Base-by-base conservation (phyloP, 1,140 invertebrate genomes). In the Hirudo medicinalis region DNA sequence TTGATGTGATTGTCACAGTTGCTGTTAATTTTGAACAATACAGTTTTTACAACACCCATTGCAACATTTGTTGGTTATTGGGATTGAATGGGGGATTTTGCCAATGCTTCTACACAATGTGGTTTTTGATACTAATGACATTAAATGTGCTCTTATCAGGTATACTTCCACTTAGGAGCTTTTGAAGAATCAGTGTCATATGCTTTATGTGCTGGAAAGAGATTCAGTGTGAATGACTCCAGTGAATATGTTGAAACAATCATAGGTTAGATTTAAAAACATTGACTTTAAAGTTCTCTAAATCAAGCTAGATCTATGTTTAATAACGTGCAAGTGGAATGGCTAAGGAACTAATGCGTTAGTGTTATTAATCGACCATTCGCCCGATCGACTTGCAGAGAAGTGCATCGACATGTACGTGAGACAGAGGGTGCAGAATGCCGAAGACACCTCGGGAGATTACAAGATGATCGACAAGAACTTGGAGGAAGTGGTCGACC, bases 211-310 rank as follows among this genome's bases (percentile, higher is more conserved):
- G 92, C 95, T 77, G 92, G 92, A 67, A 87, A 91, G 77, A 83
- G 96, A 0, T 97, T 98, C 82, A 91, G 97, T 84, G 91, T 97
- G 0, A 94, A 92, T 80, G 88, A 89, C 55, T 86, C 89, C 67
- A 90, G 89, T 74, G 93, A 97, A 84, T 98, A 97, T 85, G 93
- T 97, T 3, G 91, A 97, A 79, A 99, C 94, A 0, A 97, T 90
- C 49, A 91, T 97, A 78, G 86, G 87, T 89, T 84, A 80, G 79
- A 76, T 29, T 36, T 63, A 15, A 63, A 49, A 49, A 9, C 4
- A 8, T 63, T 63, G 0, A 19, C 19, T 63, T 63, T 11, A 8
- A 2, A 32, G 17, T 25, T 63, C 8, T 15, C 5, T 57, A n/a
- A 57, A 57, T 20, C 20, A 4, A n/a, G 54, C 25, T 20, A 5